Evolutionary conservation across 2,888 invertebrate species (phyloP), one percentile per base, ranked within the genome.

Genomic region (Platynereis dumerilii): DNA sequence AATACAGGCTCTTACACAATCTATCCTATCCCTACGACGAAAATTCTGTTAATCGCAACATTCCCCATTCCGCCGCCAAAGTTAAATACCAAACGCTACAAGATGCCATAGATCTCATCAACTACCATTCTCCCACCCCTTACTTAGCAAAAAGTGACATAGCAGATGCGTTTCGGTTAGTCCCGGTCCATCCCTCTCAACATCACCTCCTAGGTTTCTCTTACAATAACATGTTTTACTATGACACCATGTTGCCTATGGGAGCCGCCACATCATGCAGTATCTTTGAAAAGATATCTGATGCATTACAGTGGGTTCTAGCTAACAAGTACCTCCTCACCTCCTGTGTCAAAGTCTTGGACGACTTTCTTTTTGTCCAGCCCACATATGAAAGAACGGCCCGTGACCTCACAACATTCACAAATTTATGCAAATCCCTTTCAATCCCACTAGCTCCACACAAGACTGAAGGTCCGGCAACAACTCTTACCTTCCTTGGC

Each of bases 21-120:
- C 48, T 48, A 5, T 48, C 48, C 7, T 48, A 48, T n/a, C 48
- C 48, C 22, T 48, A 20, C 22, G 48, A 48, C n/a, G n/a, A n/a
- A 3, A 48, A n/a, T 3, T 48, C 48, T 20, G 10, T 48, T 48
- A 48, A 48, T 48, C 5, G 5, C 22, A 48, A 48, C 22, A 48
- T 48, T n/a, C 48, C 48, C 3, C 48, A 48, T 10, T 3, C 5
- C 48, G 3, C 22, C 17, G 7, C 7, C 7, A 48, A 5, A 3
- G 48, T 48, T n/a, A n/a, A 48, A n/a, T 48, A 48, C 22, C 22
- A n/a, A 48, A 22, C 20, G 5, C 5, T 48, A 5, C 48, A 5
- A 12, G 48, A 48, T n/a, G 48, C 48, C 7, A 7, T 48, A 5
- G 17, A 48, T 5, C 20, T 48, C 22, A 22, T 48, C 3, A 5